Conservation (phyloP, 2,797 vertebrate genomes). For the Phoeniculus purpureus region DNA sequence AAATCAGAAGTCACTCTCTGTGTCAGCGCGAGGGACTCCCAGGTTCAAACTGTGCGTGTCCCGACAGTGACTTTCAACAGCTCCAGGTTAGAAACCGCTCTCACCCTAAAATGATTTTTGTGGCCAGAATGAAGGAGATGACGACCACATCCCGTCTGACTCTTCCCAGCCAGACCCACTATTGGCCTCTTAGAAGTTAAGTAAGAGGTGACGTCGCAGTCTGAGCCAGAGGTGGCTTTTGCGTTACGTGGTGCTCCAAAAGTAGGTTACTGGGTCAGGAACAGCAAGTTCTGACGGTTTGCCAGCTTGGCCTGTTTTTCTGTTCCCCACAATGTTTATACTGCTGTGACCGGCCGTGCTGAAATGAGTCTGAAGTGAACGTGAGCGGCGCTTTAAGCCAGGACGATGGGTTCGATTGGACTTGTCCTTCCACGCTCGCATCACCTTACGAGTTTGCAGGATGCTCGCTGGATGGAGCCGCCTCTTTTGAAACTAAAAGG, state of each 20-base stretch:
- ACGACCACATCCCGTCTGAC: not conserved
- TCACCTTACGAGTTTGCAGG: not conserved
- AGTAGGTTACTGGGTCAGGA: conserved; percentile 81
- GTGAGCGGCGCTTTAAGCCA: not conserved
- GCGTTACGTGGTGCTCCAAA: conserved; percentile 67
- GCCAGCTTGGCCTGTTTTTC: conserved; percentile 51
- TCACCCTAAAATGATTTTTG: not conserved
- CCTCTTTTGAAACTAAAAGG: not conserved
- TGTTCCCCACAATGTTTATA: conserved; percentile 34
- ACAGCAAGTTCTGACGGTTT: conserved; percentile 75
- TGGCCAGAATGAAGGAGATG: conserved; percentile 1
- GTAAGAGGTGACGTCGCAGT: conserved; percentile 67
- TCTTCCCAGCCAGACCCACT: conserved; percentile 7
- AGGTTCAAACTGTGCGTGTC: not conserved
- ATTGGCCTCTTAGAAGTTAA: conserved; percentile 57
- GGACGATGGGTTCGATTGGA: not conserved
- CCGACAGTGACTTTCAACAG: not conserved
- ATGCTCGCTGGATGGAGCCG: not conserved
- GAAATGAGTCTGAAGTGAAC: conserved; percentile 58
- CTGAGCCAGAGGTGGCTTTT: conserved; percentile 64
- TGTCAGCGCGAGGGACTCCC: not conserved
- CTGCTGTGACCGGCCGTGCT: conserved; percentile 72
- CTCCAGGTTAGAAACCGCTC: not conserved
- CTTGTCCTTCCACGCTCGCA: not conserved
- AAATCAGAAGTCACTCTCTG: not conserved